phyloP scores from a whole-genome alignment of 37 sponge, comb jelly and placozoan genomes.

The Spongia lamella region DNA sequence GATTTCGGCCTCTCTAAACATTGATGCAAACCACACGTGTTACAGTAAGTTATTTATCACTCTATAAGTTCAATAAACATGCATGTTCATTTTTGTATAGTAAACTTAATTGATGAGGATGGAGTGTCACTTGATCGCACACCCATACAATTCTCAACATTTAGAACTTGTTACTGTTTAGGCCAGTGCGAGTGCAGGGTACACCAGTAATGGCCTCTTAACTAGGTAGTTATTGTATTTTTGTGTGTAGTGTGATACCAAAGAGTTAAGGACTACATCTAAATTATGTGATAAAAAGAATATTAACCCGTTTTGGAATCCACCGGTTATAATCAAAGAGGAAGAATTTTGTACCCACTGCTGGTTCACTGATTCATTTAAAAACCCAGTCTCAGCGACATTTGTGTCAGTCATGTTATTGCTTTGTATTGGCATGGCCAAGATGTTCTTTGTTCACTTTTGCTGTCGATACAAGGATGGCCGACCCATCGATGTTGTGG shows the following conservation, averaged over 20 bases:
- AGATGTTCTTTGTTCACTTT: slow-evolving; percentile 60
- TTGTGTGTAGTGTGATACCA: slow-evolving; percentile 3
- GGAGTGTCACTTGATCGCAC: slow-evolving; percentile 43
- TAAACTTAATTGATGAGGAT: slow-evolving; percentile 48
- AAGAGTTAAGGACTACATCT: slow-evolving; percentile 9
- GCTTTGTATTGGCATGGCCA: slow-evolving; percentile 68
- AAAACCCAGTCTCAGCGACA: slow-evolving; percentile 42
- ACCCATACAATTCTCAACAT: slow-evolving; percentile 14
- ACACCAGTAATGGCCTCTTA: too few relatives aligned
- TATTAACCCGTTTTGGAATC: slow-evolving; percentile 48
- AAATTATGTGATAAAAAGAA: slow-evolving; percentile 18
- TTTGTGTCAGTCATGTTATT: slow-evolving; percentile 38
- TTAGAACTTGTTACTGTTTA: slow-evolving; percentile 64
- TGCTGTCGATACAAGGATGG: slow-evolving; percentile 72
- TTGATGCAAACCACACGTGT: slow-evolving; percentile 67
- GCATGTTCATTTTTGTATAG: slow-evolving; percentile 21
- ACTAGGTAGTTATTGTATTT: too few relatives aligned
- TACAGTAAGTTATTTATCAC: slow-evolving; percentile 35
- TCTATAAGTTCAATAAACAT: not conserved
- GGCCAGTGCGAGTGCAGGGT: slow-evolving; percentile 60
- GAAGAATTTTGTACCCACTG: slow-evolving; percentile 60
- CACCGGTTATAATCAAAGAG: slow-evolving; percentile 14
- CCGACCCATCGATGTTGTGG: slow-evolving; percentile 66
- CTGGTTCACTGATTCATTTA: slow-evolving; percentile 73
- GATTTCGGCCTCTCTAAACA: slow-evolving; percentile 59